Conservation (phyloP, 2,888 invertebrate species). For the Dione vanillae region DNA sequence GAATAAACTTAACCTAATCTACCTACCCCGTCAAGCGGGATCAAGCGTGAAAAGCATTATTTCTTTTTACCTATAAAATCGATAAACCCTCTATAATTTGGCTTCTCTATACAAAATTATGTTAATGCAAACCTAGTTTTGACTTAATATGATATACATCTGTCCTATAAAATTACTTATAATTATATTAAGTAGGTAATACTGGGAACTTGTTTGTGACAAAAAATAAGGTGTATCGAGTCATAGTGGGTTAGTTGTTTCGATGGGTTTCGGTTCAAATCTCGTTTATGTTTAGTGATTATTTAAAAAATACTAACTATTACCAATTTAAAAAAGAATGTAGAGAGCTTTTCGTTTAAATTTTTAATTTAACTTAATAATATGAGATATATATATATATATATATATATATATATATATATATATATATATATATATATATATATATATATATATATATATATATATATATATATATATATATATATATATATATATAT, state of each 20-base stretch:
- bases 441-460: no score
- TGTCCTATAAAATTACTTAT: conserved; percentile 56
- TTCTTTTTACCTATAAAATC: not conserved
- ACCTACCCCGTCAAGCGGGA: no score
- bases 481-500: no score
- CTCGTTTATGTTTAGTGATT: no score
- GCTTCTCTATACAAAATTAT: conserved; percentile 62
- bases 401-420: no score
- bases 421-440: no score
- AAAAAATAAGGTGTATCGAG: not conserved
- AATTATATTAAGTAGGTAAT: conserved; percentile 34
- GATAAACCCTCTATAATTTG: conserved; percentile 49
- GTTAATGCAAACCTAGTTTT: conserved; percentile 73
- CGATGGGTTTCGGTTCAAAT: not conserved
- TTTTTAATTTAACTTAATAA: no score
- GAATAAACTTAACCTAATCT: no score
- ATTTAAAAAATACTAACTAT: not conserved
- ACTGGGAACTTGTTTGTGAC: conserved; percentile 24
- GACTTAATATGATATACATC: conserved; percentile 69
- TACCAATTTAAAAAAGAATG: no score
- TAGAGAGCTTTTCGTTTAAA: no score
- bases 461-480: no score
- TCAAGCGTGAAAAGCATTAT: not conserved
- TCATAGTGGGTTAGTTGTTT: not conserved
- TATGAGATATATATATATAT: no score